Base-by-base conservation (phyloP, 2,113 vertebrate species). In the Zootoca vivipara region DNA sequence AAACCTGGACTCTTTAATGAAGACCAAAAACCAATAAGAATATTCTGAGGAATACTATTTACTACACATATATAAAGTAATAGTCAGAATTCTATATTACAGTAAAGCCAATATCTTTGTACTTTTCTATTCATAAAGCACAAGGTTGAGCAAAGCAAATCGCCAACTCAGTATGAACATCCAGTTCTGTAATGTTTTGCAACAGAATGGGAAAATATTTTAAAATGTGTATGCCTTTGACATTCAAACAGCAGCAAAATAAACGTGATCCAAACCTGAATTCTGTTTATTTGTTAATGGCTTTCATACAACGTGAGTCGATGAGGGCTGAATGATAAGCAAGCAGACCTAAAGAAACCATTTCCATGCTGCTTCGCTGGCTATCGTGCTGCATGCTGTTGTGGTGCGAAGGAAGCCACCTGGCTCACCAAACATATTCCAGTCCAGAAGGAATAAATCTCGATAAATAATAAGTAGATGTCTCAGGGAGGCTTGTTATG, bases 361-460 rank as follows among this genome's bases (percentile, higher is more conserved):
- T 38, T 77, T 83, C 83, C 28, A 78, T 78, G 5, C 30, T 64
- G 16, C 42, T 77, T 33, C 80, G 77, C 13, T 35, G n/a, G 70
- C 40, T 46, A 42, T 87, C 75, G 28, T 74, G 8, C 80, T 88
- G 72, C n/a, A 35, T 65, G 64, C 33, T 88, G 38, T 88, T 56
- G 72, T 77, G 87, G 62, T 15, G 9, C 22, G 79, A 78, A 35
- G 62, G 73, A 88, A 88, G 42, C 72, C 80, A 83, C 73, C 73
- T 83, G 87, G 80, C 72, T 78, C 65, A 67, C 80, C 56, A 22
- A 88, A 82, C 30, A 56, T 77, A 77, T 33, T 83, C 58, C 46
- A 77, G 80, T 62, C 72, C n/a, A 83, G 58, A 62, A 88, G 80
- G 72, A 69, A 88, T 88, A 83, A 88, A 88, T 88, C 81, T 88